Percentiles rank a stretch among this genome's conserved stretches.
These are phyloP conservation scores for Eupithecia inturbata DNA, from an alignment of 2,888 invertebrate genomes.

Conservation along the genomic window DNA sequence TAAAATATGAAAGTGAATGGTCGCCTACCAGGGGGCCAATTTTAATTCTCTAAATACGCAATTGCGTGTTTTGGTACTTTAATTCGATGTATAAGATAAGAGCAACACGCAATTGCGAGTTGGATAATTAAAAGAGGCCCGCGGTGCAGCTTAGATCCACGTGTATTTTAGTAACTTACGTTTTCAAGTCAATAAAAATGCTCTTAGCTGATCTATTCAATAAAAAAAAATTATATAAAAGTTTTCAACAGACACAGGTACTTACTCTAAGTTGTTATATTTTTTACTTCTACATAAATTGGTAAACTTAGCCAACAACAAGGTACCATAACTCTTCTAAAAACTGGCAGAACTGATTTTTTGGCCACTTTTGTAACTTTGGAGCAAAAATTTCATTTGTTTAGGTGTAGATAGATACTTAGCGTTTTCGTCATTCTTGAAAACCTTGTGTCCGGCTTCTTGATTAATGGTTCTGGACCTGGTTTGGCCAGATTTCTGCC, in stretches of 20 bases:
- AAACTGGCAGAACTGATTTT: neutral
- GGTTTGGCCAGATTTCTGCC: neutral
- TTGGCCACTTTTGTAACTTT: constrained; percentile 1
- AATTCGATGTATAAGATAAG: no score
- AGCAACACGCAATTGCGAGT: no score
- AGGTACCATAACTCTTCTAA: neutral
- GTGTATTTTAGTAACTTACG: neutral
- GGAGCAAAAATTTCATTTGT: neutral
- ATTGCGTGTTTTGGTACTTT: no score
- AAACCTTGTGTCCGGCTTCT: neutral
- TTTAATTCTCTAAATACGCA: no score
- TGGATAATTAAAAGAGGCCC: no score
- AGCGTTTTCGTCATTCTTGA: neutral
- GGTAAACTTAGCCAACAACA: neutral
- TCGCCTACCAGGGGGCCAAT: neutral
- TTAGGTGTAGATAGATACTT: neutral
- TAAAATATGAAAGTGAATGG: neutral
- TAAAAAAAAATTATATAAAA: neutral
- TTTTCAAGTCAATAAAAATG: neutral
- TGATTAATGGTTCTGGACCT: neutral
- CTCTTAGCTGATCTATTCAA: neutral
- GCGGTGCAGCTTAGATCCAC: neutral
- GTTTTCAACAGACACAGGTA: neutral
- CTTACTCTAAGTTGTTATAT: neutral
- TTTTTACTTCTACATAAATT: neutral